Evolutionary conservation across 2,888 invertebrate species (phyloP).

Genomic region (Galerucella nymphaeae): DNA sequence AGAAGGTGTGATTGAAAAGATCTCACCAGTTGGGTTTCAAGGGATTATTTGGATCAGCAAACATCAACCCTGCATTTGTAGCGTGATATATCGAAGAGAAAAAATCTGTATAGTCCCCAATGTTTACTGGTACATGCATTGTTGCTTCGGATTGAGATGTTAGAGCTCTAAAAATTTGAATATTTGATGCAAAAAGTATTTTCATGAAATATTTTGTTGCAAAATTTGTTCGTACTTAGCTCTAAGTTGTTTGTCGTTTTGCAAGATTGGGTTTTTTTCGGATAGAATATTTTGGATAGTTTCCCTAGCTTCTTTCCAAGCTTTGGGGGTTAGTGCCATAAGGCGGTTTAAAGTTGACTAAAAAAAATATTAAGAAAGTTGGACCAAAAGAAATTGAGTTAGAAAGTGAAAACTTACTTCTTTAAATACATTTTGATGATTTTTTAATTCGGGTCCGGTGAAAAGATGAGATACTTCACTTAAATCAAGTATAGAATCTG

Average conservation of each 20-base stretch:
- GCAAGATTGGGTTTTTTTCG: conserved; percentile 74
- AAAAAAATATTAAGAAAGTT: conserved; percentile 45
- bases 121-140: conserved; percentile 93
- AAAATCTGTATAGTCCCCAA: conserved; percentile 99
- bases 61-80: conserved; percentile 97
- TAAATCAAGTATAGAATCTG: conserved; percentile 89
- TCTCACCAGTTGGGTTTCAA: conserved; percentile 91
- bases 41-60: conserved; percentile 93
- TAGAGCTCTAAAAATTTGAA: conserved; percentile 72
- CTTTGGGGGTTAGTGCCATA: conserved; percentile 85
- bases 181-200: too few species aligned
- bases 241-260: conserved; percentile 74
- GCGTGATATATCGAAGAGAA: conserved; percentile 98
- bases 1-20: not conserved
- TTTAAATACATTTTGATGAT: conserved; percentile 82
- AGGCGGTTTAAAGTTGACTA: conserved; percentile 84
- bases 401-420: conserved; percentile 65
- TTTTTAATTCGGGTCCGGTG: conserved; percentile 76
- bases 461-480: conserved; percentile 84
- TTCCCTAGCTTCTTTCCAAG: conserved; percentile 89
- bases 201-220: not conserved
- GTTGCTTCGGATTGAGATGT: conserved; percentile 78
- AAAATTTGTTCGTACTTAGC: conserved; percentile 67
- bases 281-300: conserved; percentile 83
- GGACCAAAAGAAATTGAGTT: not conserved